Percentiles rank a stretch among this genome's conserved stretches.
phyloP scores from a whole-genome alignment of 2,888 invertebrate species.

The Seira musarum region DNA sequence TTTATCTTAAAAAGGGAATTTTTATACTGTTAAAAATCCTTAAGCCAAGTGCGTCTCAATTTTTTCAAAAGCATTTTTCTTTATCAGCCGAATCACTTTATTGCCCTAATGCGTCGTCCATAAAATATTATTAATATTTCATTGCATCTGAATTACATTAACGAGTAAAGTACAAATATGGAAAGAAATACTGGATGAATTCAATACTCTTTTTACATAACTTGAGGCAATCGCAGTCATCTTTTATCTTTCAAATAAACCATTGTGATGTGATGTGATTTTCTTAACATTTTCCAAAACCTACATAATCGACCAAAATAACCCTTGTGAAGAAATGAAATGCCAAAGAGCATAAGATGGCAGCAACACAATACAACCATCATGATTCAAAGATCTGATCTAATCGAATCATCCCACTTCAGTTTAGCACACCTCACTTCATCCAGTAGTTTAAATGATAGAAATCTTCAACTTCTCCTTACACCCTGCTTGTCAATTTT shows the following conservation, averaged over 20 bases:
- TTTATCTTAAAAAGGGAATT: constrained; percentile 5
- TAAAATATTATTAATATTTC: not conserved
- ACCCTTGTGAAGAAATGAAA: too few relatives aligned
- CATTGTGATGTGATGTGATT: too few relatives aligned
- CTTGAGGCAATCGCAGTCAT: too few relatives aligned
- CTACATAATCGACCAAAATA: too few relatives aligned
- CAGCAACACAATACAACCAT: not conserved
- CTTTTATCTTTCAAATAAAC: too few relatives aligned
- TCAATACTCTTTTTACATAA: too few relatives aligned
- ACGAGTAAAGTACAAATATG: not conserved
- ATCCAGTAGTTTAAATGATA: too few relatives aligned
- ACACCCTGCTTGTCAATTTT: not conserved
- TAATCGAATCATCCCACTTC: too few relatives aligned
- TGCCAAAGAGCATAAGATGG: not conserved
- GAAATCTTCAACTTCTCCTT: too few relatives aligned
- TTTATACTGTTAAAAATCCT: not conserved
- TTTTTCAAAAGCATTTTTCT: not conserved
- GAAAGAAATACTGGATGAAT: not conserved
- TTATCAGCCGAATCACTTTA: not conserved
- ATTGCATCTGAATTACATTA: not conserved
- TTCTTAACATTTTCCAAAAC: too few relatives aligned
- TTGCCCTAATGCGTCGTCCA: not conserved
- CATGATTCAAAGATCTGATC: not conserved
- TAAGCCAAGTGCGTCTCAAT: not conserved
- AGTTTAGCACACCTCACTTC: too few relatives aligned